Evolutionary conservation across 1,140 invertebrate species (phyloP), one percentile per base, ranked within the genome.

Genomic region (Brachionus rotundiformis): DNA sequence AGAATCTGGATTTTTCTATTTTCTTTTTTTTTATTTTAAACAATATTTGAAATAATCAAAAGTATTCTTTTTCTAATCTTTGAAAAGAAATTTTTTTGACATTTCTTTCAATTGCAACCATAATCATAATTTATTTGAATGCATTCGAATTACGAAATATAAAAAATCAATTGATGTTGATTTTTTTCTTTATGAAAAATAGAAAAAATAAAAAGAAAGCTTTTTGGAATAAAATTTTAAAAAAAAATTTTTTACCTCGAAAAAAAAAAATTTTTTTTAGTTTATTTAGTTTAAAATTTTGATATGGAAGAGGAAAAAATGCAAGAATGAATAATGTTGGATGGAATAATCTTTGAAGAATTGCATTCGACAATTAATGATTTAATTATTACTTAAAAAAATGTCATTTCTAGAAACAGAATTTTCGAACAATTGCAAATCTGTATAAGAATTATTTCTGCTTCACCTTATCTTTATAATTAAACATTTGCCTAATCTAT

Each of bases 31-130:
- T 33, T 63, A 0, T 63, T 29, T 29, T 13, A 63, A 63, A 63
- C 25, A 63, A 63, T 63, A 13, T 63, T 63, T 16, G 7, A 29
- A 63, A 63, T 33, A 63, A 63, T 29, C 25, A 63, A 63, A 63
- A 63, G 61, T 63, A 63, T 63, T 63, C 61, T 63, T 63, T 63
- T 63, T 63, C 25, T 63, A 63, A 63, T 63, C 61, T 63, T 63
- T 29, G 13, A 29, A 63, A 29, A 63, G 29, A 63, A 63, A 63
- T 63, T 63, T 63, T 63, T 63, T 63, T 63, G 61, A 63, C 61
- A 63, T 63, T 63, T 63, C 61, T 63, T 29, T 63, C 61, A 63
- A 63, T 33, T 29, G 29, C 29, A 63, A 27, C 13, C 7, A 63
- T 63, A 63, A 63, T 63, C 25, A 63, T 63, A 63, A 63, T 63